phyloP scores from a whole-genome alignment of 2,888 invertebrate genomes.

The Leptinotarsa peninsularis region DNA sequence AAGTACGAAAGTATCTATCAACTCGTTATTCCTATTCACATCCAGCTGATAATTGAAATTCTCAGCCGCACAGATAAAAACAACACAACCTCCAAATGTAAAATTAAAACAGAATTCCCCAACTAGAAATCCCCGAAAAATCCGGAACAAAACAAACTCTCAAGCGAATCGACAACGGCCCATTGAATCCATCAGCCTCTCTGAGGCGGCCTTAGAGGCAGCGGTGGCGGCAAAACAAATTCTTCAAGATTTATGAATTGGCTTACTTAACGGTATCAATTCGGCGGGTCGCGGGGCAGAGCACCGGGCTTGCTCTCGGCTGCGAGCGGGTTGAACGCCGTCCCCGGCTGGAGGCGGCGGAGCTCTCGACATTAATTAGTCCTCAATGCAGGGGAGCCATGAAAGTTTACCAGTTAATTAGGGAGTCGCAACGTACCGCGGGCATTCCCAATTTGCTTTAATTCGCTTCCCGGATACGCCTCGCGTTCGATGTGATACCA shows the following conservation, averaged over 20 bases:
- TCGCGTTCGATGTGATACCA: not conserved
- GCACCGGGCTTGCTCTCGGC: constrained; percentile 20
- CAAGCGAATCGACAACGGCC: not conserved
- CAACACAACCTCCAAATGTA: too few species aligned
- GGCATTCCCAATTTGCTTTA: constrained; percentile 60
- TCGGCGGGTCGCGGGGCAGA: constrained; percentile 42
- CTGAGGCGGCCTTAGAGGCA: constrained; percentile 32
- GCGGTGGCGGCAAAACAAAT: constrained; percentile 46
- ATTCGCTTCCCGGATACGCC: constrained; percentile 46
- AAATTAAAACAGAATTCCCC: too few species aligned
- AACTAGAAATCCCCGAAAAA: not conserved
- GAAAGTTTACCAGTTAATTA: constrained; percentile 69
- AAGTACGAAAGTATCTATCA: too few species aligned
- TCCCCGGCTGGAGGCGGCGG: constrained; percentile 44
- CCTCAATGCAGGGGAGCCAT: constrained; percentile 65
- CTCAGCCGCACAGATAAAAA: too few species aligned
- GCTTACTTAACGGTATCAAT: constrained; percentile 59
- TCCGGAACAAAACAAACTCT: not conserved
- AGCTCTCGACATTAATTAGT: constrained; percentile 65
- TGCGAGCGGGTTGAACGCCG: constrained; percentile 54
- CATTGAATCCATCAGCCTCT: constrained; percentile 54
- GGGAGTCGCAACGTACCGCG: constrained; percentile 62
- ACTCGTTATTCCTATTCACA: too few species aligned
- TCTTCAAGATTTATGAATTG: constrained; percentile 62
- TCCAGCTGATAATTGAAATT: too few species aligned